Evolutionary conservation across 2,888 invertebrate species (phyloP).

Genomic region (Aspidapion aeneum): DNA sequence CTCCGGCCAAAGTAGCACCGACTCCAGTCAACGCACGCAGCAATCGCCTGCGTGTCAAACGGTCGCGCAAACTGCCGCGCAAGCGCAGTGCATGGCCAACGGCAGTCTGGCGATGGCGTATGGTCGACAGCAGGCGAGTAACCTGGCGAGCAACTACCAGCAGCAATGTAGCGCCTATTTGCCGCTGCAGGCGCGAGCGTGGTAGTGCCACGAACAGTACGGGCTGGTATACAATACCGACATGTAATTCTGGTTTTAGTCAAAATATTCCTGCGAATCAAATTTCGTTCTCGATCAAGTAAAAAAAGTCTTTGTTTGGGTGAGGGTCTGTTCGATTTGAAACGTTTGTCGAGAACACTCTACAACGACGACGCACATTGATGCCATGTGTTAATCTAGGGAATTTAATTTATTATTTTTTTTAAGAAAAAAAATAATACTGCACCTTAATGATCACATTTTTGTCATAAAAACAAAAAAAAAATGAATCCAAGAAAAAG

Average conservation of each 20-base stretch:
- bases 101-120: constrained; percentile 57
- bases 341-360: no score
- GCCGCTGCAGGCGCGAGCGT: constrained; percentile 80
- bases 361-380: no score
- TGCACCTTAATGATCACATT: no score
- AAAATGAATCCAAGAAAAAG: no score
- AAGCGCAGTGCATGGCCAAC: constrained; percentile 60
- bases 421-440: no score
- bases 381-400: no score
- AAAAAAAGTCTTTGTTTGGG: no score
- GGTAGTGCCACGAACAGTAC: constrained; percentile 64
- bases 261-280: no score
- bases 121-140: constrained; percentile 42
- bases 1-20: constrained; percentile 39
- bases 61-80: constrained; percentile 46
- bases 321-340: no score
- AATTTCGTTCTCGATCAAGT: no score
- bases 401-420: no score
- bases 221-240: constrained; percentile 36
- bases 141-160: constrained; percentile 58
- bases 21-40: constrained; percentile 49
- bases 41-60: constrained; percentile 49
- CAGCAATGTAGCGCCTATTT: constrained; percentile 85
- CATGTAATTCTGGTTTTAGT: constrained; percentile 25
- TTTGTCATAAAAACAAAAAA: no score